A percentile compares a stretch with the other conserved stretches of the same genome.
These are phyloP conservation scores for Acrobasis consociella DNA, from an alignment of 2,888 invertebrate genomes.

Conservation along the genomic window DNA sequence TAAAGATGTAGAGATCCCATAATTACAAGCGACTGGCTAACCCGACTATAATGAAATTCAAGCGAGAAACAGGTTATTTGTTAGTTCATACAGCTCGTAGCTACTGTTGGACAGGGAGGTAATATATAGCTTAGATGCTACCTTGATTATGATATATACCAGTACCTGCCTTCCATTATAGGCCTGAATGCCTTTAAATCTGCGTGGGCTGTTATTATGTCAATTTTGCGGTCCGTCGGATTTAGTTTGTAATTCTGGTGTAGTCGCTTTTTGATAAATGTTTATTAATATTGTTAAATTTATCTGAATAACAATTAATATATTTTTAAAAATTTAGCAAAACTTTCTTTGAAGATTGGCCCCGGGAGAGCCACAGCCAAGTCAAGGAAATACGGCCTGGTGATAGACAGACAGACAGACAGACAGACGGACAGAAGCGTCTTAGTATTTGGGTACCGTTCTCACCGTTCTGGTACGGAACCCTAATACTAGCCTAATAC, in stretches of 20 bases:
- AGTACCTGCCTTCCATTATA: constrained; percentile 40
- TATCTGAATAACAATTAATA: too few species aligned
- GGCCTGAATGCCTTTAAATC: constrained; percentile 39
- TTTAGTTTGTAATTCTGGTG: constrained; percentile 39
- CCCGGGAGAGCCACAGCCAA: too few species aligned
- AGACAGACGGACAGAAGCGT: too few species aligned
- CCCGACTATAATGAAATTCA: constrained; percentile 40
- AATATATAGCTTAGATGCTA: constrained; percentile 52
- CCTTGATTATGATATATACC: constrained; percentile 56
- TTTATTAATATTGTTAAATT: too few species aligned
- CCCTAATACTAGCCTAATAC: too few species aligned
- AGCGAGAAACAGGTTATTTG: constrained; percentile 46
- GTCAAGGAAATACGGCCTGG: too few species aligned
- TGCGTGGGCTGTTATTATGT: constrained; percentile 45
- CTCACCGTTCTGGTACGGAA: too few species aligned
- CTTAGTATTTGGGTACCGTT: too few species aligned
- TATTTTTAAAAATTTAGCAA: too few species aligned
- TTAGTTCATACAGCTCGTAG: constrained; percentile 42
- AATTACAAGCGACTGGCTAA: constrained; percentile 43
- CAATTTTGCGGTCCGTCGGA: constrained; percentile 42
- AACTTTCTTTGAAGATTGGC: too few species aligned
- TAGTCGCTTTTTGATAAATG: constrained; percentile 36
- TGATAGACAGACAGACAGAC: too few species aligned
- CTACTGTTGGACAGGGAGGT: constrained; percentile 47
- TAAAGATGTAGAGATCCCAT: constrained; percentile 24